Conservation (phyloP, 2,888 invertebrate genomes). For the Achlya flavicornis region DNA sequence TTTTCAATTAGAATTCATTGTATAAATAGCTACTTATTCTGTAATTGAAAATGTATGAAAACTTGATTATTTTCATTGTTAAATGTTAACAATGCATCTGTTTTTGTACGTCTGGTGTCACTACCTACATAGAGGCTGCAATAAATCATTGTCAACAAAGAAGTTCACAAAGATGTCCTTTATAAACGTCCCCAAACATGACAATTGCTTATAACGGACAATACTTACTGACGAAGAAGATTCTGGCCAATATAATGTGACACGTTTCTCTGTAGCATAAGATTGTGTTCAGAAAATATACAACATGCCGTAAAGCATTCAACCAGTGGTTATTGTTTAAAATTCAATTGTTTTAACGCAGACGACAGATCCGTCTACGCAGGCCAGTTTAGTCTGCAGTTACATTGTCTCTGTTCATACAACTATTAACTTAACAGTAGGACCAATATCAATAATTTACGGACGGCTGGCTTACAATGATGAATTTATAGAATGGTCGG, state of each 20-base stretch:
- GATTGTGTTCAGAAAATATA: conserved; percentile 66
- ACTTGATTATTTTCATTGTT: conserved; percentile 24
- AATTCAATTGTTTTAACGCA: conserved; percentile 52
- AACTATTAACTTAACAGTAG: conserved; percentile 55
- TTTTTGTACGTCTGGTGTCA: conserved; percentile 37
- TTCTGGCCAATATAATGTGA: conserved; percentile 56
- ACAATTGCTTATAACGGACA: conserved; percentile 60
- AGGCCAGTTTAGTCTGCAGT: conserved; percentile 43
- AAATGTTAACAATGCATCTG: conserved; percentile 30
- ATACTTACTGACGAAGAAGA: conserved; percentile 50
- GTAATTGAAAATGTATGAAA: not conserved
- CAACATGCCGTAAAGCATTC: conserved; percentile 60
- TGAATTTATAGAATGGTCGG: conserved; percentile 58
- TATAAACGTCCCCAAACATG: conserved; percentile 42
- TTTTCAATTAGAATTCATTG: conserved; percentile 4
- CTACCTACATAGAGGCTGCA: conserved; percentile 46
- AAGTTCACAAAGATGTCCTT: conserved; percentile 61
- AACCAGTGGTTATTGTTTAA: conserved; percentile 62
- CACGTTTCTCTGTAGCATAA: conserved; percentile 43
- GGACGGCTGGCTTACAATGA: conserved; percentile 65
- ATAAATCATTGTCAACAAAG: conserved; percentile 74
- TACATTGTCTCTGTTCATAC: conserved; percentile 47
- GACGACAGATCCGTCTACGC: conserved; percentile 42
- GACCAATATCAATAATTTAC: conserved; percentile 51
- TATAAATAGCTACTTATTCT: conserved; percentile 2